Conservation (phyloP, 2,797 vertebrate genomes). For the Pterois miles region DNA sequence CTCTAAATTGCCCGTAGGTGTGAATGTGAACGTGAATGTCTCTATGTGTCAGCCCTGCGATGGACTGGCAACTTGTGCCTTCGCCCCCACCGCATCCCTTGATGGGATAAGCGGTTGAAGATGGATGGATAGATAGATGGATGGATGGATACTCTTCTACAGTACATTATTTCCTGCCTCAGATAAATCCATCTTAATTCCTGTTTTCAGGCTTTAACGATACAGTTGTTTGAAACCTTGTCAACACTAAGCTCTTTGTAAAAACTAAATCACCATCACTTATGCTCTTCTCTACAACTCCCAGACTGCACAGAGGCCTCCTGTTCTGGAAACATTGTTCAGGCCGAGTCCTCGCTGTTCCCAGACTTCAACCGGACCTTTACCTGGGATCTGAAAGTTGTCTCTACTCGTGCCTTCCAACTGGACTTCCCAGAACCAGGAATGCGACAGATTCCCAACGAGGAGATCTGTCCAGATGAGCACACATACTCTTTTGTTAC, state of each 20-base stretch:
- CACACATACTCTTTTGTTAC: slow-evolving; percentile 81
- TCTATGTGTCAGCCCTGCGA: too few relatives aligned
- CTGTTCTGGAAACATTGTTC: slow-evolving; percentile 82
- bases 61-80: too few relatives aligned
- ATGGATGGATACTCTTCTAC: too few relatives aligned
- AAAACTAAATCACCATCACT: background rate
- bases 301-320: slow-evolving; percentile 71
- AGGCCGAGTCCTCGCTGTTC: slow-evolving; percentile 76
- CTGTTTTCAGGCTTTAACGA: background rate
- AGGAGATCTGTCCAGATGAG: slow-evolving; percentile 81
- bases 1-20: too few relatives aligned
- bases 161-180: background rate
- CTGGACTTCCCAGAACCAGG: slow-evolving; percentile 85
- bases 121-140: too few relatives aligned
- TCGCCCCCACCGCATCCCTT: too few relatives aligned
- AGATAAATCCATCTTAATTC: background rate
- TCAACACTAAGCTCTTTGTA: background rate
- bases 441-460: slow-evolving; percentile 86
- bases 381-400: slow-evolving; percentile 86
- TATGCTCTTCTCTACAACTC: background rate
- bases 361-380: slow-evolving; percentile 88
- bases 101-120: too few relatives aligned
- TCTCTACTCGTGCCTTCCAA: slow-evolving; percentile 68
- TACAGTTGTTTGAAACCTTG: background rate
- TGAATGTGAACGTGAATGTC: too few relatives aligned